phyloP scores from a whole-genome alignment of 2,113 vertebrate species.

The Pyxicephalus adspersus region DNA sequence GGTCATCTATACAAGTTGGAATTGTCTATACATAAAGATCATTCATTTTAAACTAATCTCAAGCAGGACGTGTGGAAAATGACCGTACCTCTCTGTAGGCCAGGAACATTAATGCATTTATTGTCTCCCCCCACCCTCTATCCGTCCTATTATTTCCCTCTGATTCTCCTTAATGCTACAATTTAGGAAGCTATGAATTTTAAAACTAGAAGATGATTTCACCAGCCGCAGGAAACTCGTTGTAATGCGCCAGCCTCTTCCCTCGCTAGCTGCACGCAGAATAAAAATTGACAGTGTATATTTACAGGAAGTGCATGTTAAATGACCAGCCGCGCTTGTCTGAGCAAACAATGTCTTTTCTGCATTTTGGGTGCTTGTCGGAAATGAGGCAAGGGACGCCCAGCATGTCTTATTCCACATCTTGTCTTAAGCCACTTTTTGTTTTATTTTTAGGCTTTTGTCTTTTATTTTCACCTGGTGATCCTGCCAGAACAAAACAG shows the following conservation, averaged over 20 bases:
- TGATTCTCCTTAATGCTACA: constrained; percentile 54
- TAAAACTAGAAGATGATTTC: constrained; percentile 55
- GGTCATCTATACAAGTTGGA: constrained; percentile 3
- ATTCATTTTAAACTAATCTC: constrained; percentile 21
- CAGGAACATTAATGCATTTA: constrained; percentile 40
- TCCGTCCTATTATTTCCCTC: constrained; percentile 43
- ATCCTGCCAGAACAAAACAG: background rate
- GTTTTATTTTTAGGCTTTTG: background rate
- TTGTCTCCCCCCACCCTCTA: constrained; percentile 18
- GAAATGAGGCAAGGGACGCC: background rate
- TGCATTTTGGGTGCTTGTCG: background rate
- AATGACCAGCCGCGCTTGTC: constrained; percentile 13
- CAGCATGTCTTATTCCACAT: constrained; percentile 14
- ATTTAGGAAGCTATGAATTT: constrained; percentile 57
- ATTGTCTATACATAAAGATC: background rate
- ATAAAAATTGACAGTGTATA: constrained; percentile 49
- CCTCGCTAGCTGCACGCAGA: constrained; percentile 17
- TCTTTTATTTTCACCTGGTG: background rate
- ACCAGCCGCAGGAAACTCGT: constrained; percentile 45
- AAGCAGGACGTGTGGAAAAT: constrained; percentile 6
- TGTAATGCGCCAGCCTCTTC: constrained; percentile 35
- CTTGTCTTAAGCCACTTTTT: no score
- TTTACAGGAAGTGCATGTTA: constrained; percentile 37
- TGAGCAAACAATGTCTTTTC: constrained; percentile 1
- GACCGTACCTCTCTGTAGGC: background rate